These are phyloP conservation scores for Drosophila peninsularis DNA, from an alignment of 2,888 invertebrate genomes.

Conservation along the genomic window DNA sequence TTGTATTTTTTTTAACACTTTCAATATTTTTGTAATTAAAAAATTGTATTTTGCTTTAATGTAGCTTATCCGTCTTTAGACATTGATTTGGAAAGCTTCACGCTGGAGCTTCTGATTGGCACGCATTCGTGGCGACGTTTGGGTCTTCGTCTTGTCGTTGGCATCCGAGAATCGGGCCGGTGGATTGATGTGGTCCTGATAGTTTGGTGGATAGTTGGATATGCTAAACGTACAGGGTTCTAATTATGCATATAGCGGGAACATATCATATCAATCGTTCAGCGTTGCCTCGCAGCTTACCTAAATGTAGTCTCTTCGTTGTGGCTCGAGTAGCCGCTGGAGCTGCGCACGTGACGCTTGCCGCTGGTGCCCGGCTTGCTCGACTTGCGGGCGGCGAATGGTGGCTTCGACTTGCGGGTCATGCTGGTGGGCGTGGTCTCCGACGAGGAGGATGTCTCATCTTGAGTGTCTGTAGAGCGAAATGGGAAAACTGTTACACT, in stretches of 20 bases:
- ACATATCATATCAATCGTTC: constrained; percentile 23
- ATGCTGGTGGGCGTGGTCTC: constrained; percentile 90
- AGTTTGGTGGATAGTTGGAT: constrained; percentile 91
- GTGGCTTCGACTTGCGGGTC: constrained; percentile 89
- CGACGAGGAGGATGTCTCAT: constrained; percentile 92
- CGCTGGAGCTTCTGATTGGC: constrained; percentile 87
- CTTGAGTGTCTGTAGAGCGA: constrained; percentile 87
- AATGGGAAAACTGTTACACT: background rate
- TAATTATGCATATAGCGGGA: constrained; percentile 70
- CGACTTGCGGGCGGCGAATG: constrained; percentile 89
- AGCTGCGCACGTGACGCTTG: constrained; percentile 91
- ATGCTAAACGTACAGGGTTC: constrained; percentile 86
- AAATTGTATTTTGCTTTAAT: constrained; percentile 17
- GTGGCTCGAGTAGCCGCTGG: constrained; percentile 93
- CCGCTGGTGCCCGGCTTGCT: constrained; percentile 86
- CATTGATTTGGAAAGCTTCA: constrained; percentile 92
- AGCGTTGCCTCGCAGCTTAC: constrained; percentile 83
- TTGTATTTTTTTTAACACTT: constrained; percentile 39
- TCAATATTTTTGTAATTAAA: constrained; percentile 29
- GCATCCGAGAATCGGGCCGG: constrained; percentile 93
- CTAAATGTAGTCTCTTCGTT: constrained; percentile 94
- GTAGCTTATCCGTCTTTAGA: constrained; percentile 83
- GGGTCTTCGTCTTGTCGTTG: constrained; percentile 84
- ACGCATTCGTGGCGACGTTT: constrained; percentile 85
- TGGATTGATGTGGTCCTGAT: constrained; percentile 93